Evolutionary conservation across 2,888 invertebrate genomes (phyloP), one percentile per base, ranked within the genome.

Genomic region (Azorinus chamasolen): DNA sequence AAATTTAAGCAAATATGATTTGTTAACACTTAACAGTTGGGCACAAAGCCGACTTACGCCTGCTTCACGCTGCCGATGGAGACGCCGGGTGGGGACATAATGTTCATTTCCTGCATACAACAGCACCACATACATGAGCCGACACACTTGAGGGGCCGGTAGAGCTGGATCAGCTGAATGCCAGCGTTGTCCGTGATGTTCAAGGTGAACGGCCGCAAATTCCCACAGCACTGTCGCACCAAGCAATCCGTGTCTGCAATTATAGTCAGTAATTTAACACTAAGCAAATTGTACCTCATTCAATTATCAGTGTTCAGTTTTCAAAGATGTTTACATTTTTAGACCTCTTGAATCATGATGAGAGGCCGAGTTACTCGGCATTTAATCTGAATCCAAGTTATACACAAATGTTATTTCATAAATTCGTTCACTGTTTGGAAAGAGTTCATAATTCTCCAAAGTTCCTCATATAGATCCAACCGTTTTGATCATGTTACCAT

Each of bases 171-270:
- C 43, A 98, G 95, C 95, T 97, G 97, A 88, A 96, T 96, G 75
- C 95, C 95, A 85, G 95, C 95, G 92, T 95, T 96, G 92, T 98
- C 98, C 89, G 96, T 94, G 74, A 98, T 95, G 93, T 96, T 96
- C 95, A 98, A 96, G 83, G 96, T 96, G 91, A 98, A 98, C 2
- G 96, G 96, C 45, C 97, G 95, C 68, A 95, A 93, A 0, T 96
- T 95, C 0, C 98, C 98, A 88, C 97, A 96, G 90, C 96, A 96
- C 91, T 96, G 96, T 88, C 98, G 94, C 0, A 96, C 96, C 88
- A 96, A 96, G 90, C 97, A 96, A 91, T 96, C 96, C 62, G 96
- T 97, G 78, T 97, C 96, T 93, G 32, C 32, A 45, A 45, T 45
- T 32, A 32, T 4, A n/a, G n/a, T n/a, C n/a, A n/a, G 10, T 41